phyloP scores from a whole-genome alignment of 2,888 invertebrate genomes.

The Campoplex nolae region DNA sequence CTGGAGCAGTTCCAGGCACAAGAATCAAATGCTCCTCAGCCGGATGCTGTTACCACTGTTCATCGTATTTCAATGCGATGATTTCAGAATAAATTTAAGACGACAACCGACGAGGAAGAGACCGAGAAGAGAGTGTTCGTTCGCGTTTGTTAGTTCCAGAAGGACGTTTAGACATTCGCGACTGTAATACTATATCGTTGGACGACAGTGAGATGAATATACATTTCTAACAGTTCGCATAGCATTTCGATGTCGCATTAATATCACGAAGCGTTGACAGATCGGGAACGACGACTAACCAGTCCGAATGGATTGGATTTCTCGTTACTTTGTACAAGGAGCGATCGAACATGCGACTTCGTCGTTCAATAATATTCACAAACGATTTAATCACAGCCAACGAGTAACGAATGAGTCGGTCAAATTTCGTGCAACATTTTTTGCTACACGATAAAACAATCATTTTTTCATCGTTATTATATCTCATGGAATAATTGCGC shows the following conservation, averaged over 20 bases:
- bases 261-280: slow-evolving; percentile 14
- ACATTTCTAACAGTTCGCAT: slow-evolving; percentile 39
- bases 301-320: neutral
- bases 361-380: neutral
- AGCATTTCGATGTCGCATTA: slow-evolving; percentile 56
- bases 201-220: slow-evolving; percentile 69
- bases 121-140: slow-evolving; percentile 27
- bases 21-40: neutral
- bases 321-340: neutral
- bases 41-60: neutral
- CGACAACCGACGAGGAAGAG: neutral
- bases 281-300: slow-evolving; percentile 6
- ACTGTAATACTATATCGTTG: slow-evolving; percentile 69
- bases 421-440: slow-evolving; percentile 1
- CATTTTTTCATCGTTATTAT: slow-evolving; percentile 35
- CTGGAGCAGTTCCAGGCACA: too few species aligned
- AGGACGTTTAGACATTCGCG: slow-evolving; percentile 68
- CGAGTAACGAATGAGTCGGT: neutral
- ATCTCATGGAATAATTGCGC: slow-evolving; percentile 4
- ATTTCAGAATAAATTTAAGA: neutral
- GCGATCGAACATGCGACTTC: neutral
- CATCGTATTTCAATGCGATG: neutral
- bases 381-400: neutral
- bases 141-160: slow-evolving; percentile 62
- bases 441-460: neutral